A percentile compares a stretch with the other conserved stretches of the same genome.
Conservation (phyloP, 2,888 invertebrate genomes). For the Latrodectus hesperus region DNA sequence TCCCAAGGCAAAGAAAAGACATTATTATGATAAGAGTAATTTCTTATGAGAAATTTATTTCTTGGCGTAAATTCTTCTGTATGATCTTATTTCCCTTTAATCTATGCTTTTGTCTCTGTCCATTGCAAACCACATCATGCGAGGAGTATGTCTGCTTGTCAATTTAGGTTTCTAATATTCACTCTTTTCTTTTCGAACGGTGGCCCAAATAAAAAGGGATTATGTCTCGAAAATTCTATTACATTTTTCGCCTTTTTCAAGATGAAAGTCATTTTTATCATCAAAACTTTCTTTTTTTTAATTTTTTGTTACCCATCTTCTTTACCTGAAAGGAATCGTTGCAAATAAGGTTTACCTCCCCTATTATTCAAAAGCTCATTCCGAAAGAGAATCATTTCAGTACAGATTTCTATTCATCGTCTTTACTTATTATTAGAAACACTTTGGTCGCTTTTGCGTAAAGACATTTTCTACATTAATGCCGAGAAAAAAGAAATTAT, state of each 20-base stretch:
- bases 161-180: slow-evolving; percentile 5
- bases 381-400: not conserved
- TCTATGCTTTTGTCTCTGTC: not conserved
- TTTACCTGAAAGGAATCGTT: not conserved
- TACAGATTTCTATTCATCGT: not conserved
- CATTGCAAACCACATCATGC: not conserved
- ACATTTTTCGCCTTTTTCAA: not conserved
- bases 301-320: not conserved
- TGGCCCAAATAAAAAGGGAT: not conserved
- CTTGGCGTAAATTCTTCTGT: too few species aligned
- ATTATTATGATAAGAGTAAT: too few species aligned
- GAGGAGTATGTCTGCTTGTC: not conserved
- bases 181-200: not conserved
- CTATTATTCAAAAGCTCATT: not conserved
- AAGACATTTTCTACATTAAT: not conserved
- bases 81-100: not conserved
- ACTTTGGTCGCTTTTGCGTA: not conserved
- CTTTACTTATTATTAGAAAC: slow-evolving; percentile 1
- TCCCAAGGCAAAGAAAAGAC: too few species aligned
- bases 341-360: not conserved
- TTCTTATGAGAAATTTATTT: too few species aligned
- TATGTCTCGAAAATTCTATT: slow-evolving; percentile 1
- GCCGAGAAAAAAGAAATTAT: not conserved
- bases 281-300: slow-evolving; percentile 2
- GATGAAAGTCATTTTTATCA: slow-evolving; percentile 1